Evolutionary conservation across 2,888 invertebrate species (phyloP), one percentile per base, ranked within the genome.

Genomic region (Tortrix viridana): DNA sequence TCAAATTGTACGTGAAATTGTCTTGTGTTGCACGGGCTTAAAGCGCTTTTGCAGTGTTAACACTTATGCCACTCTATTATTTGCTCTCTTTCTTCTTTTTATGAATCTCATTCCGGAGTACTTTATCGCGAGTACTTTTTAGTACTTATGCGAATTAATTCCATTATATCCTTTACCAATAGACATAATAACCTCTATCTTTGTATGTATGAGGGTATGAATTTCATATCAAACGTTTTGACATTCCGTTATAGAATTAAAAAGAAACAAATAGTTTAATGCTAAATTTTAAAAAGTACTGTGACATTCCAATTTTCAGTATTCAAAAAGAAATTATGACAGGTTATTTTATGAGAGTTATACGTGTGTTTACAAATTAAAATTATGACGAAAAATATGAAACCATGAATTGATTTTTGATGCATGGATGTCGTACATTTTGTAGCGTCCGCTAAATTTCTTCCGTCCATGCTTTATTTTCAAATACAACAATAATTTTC

Each of bases 241-340:
- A 69, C 70, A 70, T 70, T 70, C 70, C 70, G 53, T 48, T 63
- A 61, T n/a, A 66, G 69, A 62, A 62, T 65, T 47, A 59, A 57
- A 44, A n/a, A 46, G 47, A 16, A 38, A 50, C 12, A 19, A 41
- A 53, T 59, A 20, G 7, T 65, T 55, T 54, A 56, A 58, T 56
- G 23, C 53, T 54, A 58, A 58, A 60, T 48, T 60, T 32, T 48
- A 54, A 53, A 63, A 63, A 47, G 4, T 6, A 57, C 55, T 32
- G 20, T 43, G 22, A 83, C 83, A 83, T 83, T 83, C 83, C 83
- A 83, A 71, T 74, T 69, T 74, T 74, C 75, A 76, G 74, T 81
- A 79, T 63, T 63, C 43, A 52, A 61, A 48, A 43, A 20, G 41
- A 50, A 50, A 55, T 61, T 46, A 18, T 14, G 38, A 23, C 19